Percentiles rank a stretch among this genome's conserved stretches.
These are phyloP conservation scores for Neosilurus mollespiculum DNA, from an alignment of 2,797 vertebrate genomes.

Conservation along the genomic window DNA sequence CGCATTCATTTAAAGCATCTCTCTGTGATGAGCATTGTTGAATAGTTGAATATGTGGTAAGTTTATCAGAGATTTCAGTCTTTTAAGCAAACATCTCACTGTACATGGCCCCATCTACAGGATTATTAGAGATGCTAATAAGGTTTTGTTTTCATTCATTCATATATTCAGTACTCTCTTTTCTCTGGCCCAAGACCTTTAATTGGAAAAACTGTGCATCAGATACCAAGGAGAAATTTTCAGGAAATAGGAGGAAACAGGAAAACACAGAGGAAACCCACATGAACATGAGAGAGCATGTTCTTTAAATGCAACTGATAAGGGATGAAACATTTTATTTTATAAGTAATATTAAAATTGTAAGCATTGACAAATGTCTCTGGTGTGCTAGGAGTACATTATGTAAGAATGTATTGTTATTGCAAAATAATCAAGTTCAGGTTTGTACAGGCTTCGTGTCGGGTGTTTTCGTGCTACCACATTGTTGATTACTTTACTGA, in stretches of 20 bases:
- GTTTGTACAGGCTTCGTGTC: background rate
- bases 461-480: background rate
- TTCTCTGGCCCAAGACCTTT: background rate
- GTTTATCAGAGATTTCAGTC: conserved; percentile 10
- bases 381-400: background rate
- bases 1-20: background rate
- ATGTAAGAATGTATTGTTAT: background rate
- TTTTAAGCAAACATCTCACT: background rate
- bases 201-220: background rate
- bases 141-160: background rate
- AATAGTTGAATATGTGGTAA: background rate
- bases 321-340: background rate
- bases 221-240: background rate
- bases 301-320: background rate
- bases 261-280: background rate
- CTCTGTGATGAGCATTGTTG: conserved; percentile 1
- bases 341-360: background rate
- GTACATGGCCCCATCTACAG: background rate
- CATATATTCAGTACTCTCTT: background rate
- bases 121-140: background rate
- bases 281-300: background rate
- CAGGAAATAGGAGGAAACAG: background rate
- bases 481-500: background rate
- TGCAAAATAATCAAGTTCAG: background rate
- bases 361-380: background rate